Percentiles rank a stretch among this genome's conserved stretches.
Evolutionary conservation across 2,113 vertebrate species (phyloP).

Genomic region (Malurus melanocephalus): DNA sequence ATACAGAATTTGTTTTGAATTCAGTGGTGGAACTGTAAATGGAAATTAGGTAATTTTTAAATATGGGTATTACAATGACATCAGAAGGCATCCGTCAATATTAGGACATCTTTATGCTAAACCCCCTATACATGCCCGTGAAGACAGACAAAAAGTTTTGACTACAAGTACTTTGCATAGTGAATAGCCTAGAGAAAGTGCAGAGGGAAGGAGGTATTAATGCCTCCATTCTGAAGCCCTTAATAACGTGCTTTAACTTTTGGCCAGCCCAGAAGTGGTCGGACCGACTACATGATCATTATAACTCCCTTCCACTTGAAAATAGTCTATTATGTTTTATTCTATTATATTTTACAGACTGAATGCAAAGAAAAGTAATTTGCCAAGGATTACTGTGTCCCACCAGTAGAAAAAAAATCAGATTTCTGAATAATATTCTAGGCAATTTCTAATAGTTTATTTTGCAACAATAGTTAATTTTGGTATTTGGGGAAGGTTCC

Average conservation of each 20-base stretch:
- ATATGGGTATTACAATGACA: not conserved
- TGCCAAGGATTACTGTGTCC: not conserved
- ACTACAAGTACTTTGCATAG: not conserved
- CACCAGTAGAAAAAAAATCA: not conserved
- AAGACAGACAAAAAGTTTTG: not conserved
- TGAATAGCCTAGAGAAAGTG: not conserved
- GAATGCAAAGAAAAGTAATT: not conserved
- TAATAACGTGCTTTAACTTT: not conserved
- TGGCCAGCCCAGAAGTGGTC: not conserved
- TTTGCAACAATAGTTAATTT: not conserved
- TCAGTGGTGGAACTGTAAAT: not conserved
- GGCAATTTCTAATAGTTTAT: not conserved
- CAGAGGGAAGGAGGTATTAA: not conserved
- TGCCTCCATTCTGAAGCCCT: not conserved
- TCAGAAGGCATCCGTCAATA: not conserved
- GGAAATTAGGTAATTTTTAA: not conserved
- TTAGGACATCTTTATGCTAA: not conserved
- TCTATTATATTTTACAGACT: not conserved
- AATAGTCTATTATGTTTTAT: not conserved
- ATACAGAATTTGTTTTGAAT: not conserved
- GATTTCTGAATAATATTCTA: not conserved
- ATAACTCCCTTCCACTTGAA: not conserved
- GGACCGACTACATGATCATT: not conserved
- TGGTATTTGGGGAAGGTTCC: not conserved
- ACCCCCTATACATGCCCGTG: not conserved